Evolutionary conservation across 2,888 invertebrate genomes (phyloP).

Genomic region (Nymphalis c-album): DNA sequence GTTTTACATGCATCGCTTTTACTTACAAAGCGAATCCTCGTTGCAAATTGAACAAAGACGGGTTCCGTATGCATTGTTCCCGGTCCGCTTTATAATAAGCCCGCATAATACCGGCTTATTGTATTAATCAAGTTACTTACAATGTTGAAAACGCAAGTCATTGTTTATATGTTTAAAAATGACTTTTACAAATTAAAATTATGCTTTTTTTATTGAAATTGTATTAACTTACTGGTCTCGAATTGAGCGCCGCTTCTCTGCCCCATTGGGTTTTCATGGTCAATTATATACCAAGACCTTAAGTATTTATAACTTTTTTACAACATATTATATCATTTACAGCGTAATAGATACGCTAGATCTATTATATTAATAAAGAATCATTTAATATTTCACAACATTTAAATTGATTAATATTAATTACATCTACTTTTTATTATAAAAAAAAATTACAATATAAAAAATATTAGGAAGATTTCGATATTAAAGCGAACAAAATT

Average conservation of each 20-base stretch:
- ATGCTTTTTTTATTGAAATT: background rate
- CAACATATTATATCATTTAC: too few species aligned
- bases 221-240: too few species aligned
- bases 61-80: conserved; percentile 29
- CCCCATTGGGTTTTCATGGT: too few species aligned
- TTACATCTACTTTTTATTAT: background rate
- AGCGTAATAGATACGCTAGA: too few species aligned
- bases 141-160: conserved; percentile 16
- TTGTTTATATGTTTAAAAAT: conserved; percentile 1
- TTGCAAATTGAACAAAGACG: conserved; percentile 36
- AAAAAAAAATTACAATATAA: background rate
- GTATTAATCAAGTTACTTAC: conserved; percentile 26
- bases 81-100: conserved; percentile 36
- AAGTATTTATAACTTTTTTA: too few species aligned
- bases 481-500: conserved; percentile 24
- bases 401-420: background rate
- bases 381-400: background rate
- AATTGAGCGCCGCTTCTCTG: too few species aligned
- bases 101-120: conserved; percentile 35
- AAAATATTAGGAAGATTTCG: conserved; percentile 15
- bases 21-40: conserved; percentile 25
- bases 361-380: background rate
- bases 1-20: conserved; percentile 29
- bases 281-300: too few species aligned
- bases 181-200: conserved; percentile 14